These are phyloP conservation scores for Centruroides sculpturatus DNA, from an alignment of 1,140 invertebrate species.

Conservation along the genomic window DNA sequence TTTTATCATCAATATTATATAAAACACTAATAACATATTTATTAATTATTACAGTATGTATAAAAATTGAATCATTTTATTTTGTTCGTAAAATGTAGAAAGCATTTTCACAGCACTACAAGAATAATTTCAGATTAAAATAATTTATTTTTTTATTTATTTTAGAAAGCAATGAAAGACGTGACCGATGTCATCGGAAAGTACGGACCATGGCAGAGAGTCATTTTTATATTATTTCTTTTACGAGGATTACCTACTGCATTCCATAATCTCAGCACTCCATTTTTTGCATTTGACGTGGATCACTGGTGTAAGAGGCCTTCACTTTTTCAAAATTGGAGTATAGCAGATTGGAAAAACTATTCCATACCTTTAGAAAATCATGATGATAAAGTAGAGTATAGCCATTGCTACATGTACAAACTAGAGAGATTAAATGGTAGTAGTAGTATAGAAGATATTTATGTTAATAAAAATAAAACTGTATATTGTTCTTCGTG, in stretches of 20 bases:
- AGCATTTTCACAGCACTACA: no score
- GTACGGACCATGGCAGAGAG: constrained; percentile 12
- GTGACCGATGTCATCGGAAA: constrained; percentile 11
- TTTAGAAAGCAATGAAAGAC: neutral
- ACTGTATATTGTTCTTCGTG: constrained; percentile 8
- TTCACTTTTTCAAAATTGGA: neutral
- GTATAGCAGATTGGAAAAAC: constrained; percentile 4
- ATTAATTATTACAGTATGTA: no score
- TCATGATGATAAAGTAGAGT: neutral
- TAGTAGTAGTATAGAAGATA: neutral
- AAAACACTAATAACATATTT: no score
- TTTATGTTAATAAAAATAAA: constrained; percentile 5
- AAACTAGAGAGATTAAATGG: neutral
- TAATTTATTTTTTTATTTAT: no score
- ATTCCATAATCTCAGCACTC: constrained; percentile 11
- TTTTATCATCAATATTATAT: no score
- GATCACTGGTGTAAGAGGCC: constrained; percentile 10
- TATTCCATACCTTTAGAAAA: constrained; percentile 2
- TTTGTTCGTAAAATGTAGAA: no score
- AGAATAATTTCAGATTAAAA: no score
- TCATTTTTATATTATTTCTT: constrained; percentile 10
- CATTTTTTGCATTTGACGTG: constrained; percentile 10
- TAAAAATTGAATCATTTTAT: no score
- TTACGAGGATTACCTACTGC: constrained; percentile 11
- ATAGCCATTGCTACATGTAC: constrained; percentile 7